Evolutionary conservation across 2,888 invertebrate genomes (phyloP).

Genomic region (Periphyllus acericola): DNA sequence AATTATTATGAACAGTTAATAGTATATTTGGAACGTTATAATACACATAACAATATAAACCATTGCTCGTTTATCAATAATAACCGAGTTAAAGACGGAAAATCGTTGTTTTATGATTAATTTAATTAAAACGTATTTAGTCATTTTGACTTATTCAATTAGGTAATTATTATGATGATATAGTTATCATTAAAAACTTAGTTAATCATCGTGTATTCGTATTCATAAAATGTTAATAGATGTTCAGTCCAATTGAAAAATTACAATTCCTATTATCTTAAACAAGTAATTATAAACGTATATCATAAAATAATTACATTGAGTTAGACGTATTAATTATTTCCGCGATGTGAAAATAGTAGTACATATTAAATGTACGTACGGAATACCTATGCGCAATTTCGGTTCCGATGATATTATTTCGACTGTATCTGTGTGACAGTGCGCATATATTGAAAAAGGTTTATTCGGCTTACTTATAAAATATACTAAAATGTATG

Average conservation of each 20-base stretch:
- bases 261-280: constrained; percentile 14
- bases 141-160: background rate
- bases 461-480: background rate
- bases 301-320: constrained; percentile 14
- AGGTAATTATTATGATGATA: background rate
- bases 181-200: background rate
- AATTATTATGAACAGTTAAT: background rate
- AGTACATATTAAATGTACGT: background rate
- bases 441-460: background rate
- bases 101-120: background rate
- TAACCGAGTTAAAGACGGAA: background rate
- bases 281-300: constrained; percentile 26
- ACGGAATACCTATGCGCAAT: background rate
- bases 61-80: background rate
- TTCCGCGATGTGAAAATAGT: background rate
- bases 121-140: background rate
- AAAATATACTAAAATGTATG: background rate
- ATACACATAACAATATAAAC: background rate
- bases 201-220: background rate
- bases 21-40: background rate
- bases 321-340: background rate
- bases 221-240: background rate
- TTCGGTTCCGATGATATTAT: background rate
- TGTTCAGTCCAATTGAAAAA: background rate
- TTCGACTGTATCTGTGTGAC: background rate